Percentiles rank a stretch among this genome's conserved stretches.
Conservation (phyloP, 2,797 vertebrate genomes). For the Cirrhinus molitorella region DNA sequence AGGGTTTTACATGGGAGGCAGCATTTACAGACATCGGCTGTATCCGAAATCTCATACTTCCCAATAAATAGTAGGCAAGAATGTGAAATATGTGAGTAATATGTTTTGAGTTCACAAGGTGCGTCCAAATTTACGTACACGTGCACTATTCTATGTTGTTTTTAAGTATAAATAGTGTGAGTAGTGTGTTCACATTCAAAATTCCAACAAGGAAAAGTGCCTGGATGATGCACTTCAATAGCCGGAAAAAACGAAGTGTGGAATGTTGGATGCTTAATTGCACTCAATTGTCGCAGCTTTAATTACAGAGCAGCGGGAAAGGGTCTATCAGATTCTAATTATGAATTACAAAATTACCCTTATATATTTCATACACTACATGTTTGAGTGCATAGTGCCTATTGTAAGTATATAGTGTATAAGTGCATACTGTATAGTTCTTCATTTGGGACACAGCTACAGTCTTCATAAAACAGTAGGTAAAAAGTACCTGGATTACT, state of each 20-base stretch:
- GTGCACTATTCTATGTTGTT: neutral
- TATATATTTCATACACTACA: neutral
- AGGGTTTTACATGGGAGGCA: neutral
- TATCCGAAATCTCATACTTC: neutral
- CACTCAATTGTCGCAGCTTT: too few species aligned
- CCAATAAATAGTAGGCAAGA: neutral
- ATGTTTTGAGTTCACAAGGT: neutral
- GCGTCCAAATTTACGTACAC: neutral
- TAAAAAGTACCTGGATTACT: neutral
- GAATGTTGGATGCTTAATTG: too few species aligned
- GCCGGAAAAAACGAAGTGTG: neutral
- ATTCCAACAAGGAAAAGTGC: neutral
- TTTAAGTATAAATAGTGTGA: neutral
- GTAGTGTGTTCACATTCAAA: too few species aligned
- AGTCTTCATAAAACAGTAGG: neutral
- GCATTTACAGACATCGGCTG: neutral
- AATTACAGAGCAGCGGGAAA: too few species aligned
- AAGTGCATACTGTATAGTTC: neutral
- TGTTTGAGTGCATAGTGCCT: too few species aligned
- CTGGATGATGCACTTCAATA: neutral
- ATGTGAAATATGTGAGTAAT: neutral
- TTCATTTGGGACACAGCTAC: neutral
- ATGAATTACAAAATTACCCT: too few species aligned
- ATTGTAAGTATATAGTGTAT: too few species aligned
- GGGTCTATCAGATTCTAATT: too few species aligned